phyloP scores from a whole-genome alignment of 92 coral and sea anemone species.

The Epizoanthus fatuus region DNA sequence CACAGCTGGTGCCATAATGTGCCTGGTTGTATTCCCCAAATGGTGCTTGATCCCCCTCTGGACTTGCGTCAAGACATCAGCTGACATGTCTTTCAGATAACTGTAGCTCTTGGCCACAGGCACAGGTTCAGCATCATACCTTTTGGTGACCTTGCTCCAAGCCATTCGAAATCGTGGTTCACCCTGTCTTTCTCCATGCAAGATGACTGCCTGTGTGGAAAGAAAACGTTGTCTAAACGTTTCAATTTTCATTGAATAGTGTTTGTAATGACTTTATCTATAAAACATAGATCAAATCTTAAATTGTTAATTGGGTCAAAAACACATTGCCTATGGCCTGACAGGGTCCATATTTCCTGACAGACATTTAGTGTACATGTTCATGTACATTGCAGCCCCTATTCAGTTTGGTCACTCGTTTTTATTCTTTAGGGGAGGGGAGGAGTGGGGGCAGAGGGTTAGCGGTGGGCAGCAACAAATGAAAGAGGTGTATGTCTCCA shows the following conservation, averaged over 20 bases:
- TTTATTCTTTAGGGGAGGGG: too few species aligned
- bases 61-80: slow-evolving; percentile 1
- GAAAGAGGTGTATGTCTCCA: too few species aligned
- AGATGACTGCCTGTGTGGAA: slow-evolving; percentile 1
- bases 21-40: neutral
- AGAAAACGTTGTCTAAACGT: neutral
- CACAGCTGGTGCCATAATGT: slow-evolving; percentile 8
- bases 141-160: slow-evolving; percentile 16
- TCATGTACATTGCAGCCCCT: too few species aligned
- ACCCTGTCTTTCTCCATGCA: slow-evolving; percentile 20
- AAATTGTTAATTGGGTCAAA: too few species aligned
- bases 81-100: neutral
- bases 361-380: too few species aligned
- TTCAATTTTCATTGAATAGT: neutral
- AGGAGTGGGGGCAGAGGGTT: too few species aligned
- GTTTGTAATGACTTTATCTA: neutral
- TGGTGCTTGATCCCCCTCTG: neutral
- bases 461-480: too few species aligned
- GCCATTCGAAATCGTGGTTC: slow-evolving; percentile 15
- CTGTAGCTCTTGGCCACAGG: neutral
- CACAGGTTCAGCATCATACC: slow-evolving; percentile 20
- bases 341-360: too few species aligned
- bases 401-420: too few species aligned
- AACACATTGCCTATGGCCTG: too few species aligned
- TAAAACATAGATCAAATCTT: neutral